Evolutionary conservation across 2,113 vertebrate species (phyloP).

Genomic region (Neolamprologus devosi): DNA sequence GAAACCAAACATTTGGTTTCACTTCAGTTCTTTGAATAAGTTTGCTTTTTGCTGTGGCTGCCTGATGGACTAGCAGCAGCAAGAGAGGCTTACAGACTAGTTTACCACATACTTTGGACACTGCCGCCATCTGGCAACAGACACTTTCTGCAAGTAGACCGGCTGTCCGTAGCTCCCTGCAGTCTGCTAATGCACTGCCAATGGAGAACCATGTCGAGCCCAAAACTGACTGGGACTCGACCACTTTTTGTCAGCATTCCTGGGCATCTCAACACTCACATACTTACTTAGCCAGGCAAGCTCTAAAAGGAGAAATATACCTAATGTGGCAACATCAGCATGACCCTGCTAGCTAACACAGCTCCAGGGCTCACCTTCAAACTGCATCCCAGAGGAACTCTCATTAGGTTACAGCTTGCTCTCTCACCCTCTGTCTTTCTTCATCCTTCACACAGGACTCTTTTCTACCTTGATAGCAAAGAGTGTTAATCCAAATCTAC

Average conservation of each 20-base stretch:
- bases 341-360: not conserved
- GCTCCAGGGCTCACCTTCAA: not conserved
- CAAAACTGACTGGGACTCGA: not conserved
- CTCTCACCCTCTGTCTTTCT: not conserved
- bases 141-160: not conserved
- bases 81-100: not conserved
- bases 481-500: not conserved
- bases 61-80: not conserved
- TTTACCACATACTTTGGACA: not conserved
- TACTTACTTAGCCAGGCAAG: not conserved
- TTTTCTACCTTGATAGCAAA: not conserved
- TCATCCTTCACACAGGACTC: not conserved
- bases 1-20: not conserved
- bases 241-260: not conserved
- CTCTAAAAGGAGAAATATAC: not conserved
- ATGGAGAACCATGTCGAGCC: not conserved
- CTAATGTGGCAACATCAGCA: not conserved
- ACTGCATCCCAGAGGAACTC: not conserved
- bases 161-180: accelerated
- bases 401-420: not conserved
- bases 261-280: not conserved
- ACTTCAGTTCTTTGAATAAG: not conserved
- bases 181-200: not conserved
- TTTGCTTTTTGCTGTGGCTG: not conserved
- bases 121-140: not conserved